Base-by-base conservation (phyloP, 2,113 vertebrate species). In the Hippocampus zosterae region DNA sequence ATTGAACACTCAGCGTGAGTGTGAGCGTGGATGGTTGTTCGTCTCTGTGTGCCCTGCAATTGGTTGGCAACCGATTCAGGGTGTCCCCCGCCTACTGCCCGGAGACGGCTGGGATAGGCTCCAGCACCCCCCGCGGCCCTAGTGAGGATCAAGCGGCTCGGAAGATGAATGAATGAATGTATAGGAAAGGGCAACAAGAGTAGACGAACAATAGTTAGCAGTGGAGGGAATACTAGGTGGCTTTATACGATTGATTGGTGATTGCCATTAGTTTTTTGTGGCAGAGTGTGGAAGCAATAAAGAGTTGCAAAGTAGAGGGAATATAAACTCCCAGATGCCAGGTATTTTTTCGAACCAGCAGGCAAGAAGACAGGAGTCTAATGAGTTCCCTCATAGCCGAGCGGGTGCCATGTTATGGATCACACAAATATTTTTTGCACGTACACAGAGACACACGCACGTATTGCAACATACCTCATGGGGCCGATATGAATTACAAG, bases 181-280 rank as follows among this genome's bases (percentile, higher is more conserved):
- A 56, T 8, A n/a, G 29, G 5, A n/a, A 65, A 73, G 55, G 67
- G 81, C 79, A 85, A 76, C 62, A 74, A 65, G 48, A 52, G 71
- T 65, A 75, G 76, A 76, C 67, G 71, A 60, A 56, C 75, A 71
- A 72, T 81, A 69, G 79, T 84, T 84, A 81, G 78, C 71, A 46
- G 75, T 67, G 69, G 65, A 72, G 59, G 67, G 56, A 72, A 79
- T 66, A 68, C 65, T 50, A 57, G 79, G 65, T 72, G 76, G 87
- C 78, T 69, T 73, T 73, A 77, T 69, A 75, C 81, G 84, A 88
- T 88, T 87, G 89, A 90, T 89, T 86, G 87, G 87, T 87, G 89
- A 90, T 89, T 86, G 87, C 77, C 66, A 77, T 86, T 76, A 69
- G 78, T 83, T 80, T 80, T 87, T 80, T 85, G 83, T 82, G 88